These are phyloP conservation scores for Opisthograptis luteolata DNA, from an alignment of 2,888 invertebrate species.

Conservation along the genomic window DNA sequence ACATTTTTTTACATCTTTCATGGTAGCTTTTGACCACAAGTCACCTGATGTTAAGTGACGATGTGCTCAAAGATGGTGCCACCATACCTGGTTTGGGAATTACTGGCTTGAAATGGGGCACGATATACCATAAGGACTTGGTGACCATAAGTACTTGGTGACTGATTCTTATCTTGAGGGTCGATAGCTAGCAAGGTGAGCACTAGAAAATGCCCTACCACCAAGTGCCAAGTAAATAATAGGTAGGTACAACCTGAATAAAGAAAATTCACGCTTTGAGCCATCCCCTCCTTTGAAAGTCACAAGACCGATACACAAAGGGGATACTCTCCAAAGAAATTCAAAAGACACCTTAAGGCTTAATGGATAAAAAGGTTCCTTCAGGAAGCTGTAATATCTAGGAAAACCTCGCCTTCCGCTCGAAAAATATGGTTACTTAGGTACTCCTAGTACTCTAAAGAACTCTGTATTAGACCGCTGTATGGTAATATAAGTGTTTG, in stretches of 20 bases:
- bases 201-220: too few relatives aligned
- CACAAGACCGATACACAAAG: conserved; percentile 7
- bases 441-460: not conserved
- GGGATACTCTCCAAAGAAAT: conserved; percentile 1
- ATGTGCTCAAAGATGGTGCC: too few relatives aligned
- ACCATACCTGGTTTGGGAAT: too few relatives aligned
- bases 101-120: too few relatives aligned
- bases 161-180: too few relatives aligned
- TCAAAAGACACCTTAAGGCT: conserved; percentile 9
- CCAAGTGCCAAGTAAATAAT: not conserved
- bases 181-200: too few relatives aligned
- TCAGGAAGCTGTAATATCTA: conserved; percentile 6
- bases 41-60: too few relatives aligned
- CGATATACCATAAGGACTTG: too few relatives aligned
- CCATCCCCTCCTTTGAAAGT: conserved; percentile 4
- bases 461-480: not conserved
- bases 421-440: conserved; percentile 8
- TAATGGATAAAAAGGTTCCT: conserved; percentile 12
- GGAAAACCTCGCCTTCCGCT: conserved; percentile 5
- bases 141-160: too few relatives aligned
- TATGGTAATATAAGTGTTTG: not conserved
- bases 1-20: too few relatives aligned
- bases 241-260: not conserved
- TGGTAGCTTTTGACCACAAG: too few relatives aligned
- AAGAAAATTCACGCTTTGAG: not conserved